Base-by-base conservation (phyloP, 2,888 invertebrate species). In the Deladenus siricidicola region DNA sequence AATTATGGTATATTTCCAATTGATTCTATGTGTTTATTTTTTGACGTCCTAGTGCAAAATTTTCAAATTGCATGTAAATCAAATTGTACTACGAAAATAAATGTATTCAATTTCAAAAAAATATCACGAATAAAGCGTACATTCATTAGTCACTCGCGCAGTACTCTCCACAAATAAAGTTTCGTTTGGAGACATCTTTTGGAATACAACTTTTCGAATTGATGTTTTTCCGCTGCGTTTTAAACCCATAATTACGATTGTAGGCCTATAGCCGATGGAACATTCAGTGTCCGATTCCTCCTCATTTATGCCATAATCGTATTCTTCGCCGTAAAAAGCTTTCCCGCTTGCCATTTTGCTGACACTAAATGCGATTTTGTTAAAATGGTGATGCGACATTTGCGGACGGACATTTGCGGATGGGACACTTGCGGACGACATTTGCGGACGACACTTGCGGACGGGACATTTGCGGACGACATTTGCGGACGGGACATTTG, bases 111-210 rank as follows among this genome's bases (percentile, higher is more conserved):
- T 45, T 45, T 45, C 8, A 14, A 45, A 45, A 21, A 47, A 47
- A 47, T 47, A 47, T 21, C 6, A 21, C 19, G 4, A 26, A 50
- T 19, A 21, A 23, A n/a, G 69, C 79, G 71, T 67, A 84, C 83
- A 82, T 83, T 98, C 94, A 82, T 93, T 94, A 2, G 92, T 89
- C 71, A 98, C 91, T 85, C 96, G 92, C 80, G 91, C 93, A 53
- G 96, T 99, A 68, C 93, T 93, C 81, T 98, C 98, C 67, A 98
- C 83, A 80, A 98, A 98, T 57, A 98, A 83, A 0, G 98, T 99
- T 83, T 99, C 98, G 83, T 96, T 98, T 1, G 98, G 98, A 1
- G 96, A 93, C 91, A 99, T 98, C 83, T 99, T 99, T 81, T 98
- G 96, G 80, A 99, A 99, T n/a, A 99, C 98, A 3, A 99, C 98